These are phyloP conservation scores for Tribolium madens DNA, from an alignment of 1,140 invertebrate species.

Conservation along the genomic window DNA sequence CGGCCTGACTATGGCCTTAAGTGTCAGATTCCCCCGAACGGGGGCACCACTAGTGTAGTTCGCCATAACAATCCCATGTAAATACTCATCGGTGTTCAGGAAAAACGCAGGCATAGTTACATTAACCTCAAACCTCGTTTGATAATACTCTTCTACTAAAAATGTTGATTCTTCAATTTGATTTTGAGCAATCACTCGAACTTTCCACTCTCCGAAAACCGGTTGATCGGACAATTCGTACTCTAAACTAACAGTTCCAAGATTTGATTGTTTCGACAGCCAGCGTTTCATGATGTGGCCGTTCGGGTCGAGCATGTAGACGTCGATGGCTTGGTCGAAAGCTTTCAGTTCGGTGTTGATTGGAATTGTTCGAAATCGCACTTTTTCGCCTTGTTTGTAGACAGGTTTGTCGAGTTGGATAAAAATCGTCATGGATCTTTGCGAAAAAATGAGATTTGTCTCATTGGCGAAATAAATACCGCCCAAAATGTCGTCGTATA, in stretches of 20 bases:
- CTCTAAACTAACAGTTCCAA: conserved; percentile 90
- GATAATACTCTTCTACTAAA: conserved; percentile 94
- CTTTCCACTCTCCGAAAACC: conserved; percentile 91
- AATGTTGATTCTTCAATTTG: conserved; percentile 89
- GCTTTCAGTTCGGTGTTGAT: conserved; percentile 90
- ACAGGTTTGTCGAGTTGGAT: conserved; percentile 96
- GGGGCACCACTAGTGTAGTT: conserved; percentile 93
- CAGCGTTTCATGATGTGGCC: conserved; percentile 87
- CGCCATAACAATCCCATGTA: conserved; percentile 88
- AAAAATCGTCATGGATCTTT: conserved; percentile 94
- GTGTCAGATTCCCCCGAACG: conserved; percentile 86
- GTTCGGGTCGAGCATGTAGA: conserved; percentile 89
- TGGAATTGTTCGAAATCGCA: conserved; percentile 88
- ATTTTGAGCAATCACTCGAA: conserved; percentile 88
- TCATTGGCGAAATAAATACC: conserved; percentile 89
- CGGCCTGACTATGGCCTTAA: conserved; percentile 81
- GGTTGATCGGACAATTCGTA: conserved; percentile 94
- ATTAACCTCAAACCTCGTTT: conserved; percentile 92
- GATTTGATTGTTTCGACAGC: conserved; percentile 89
- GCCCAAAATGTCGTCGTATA: conserved; percentile 85
- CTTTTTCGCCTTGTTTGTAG: conserved; percentile 93
- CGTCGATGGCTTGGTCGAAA: conserved; percentile 89
- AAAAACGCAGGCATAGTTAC: conserved; percentile 96
- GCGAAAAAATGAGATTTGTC: conserved; percentile 82
- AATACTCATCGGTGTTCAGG: conserved; percentile 84